Percentiles rank a stretch among this genome's conserved stretches.
Conservation (phyloP, 2,113 vertebrate species). For the Leucopternis melanops region DNA sequence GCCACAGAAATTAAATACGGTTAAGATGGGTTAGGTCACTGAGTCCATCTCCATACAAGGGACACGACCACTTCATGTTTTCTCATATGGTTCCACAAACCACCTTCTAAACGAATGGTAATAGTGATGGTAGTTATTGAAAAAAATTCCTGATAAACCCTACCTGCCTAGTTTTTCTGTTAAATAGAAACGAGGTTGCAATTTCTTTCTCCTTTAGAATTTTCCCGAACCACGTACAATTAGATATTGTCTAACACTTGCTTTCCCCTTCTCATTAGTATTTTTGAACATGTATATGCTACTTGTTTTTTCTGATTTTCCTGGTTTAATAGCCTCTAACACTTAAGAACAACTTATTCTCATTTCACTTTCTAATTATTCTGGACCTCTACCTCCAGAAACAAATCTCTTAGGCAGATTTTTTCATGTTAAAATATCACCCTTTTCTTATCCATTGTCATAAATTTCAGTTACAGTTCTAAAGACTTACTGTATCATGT, state of each 20-base stretch:
- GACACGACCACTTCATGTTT: background rate
- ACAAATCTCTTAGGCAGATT: background rate
- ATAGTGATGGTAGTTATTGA: background rate
- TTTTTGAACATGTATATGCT: background rate
- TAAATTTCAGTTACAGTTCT: background rate
- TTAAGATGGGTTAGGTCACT: background rate
- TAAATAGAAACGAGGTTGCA: background rate
- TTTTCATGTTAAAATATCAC: background rate
- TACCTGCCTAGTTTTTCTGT: background rate
- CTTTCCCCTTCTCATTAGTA: background rate
- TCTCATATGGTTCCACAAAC: background rate
- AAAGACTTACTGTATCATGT: background rate
- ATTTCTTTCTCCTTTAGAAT: background rate
- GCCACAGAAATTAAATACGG: background rate
- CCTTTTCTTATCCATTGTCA: background rate
- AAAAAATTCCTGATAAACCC: background rate
- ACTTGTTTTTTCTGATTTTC: background rate
- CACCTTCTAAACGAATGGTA: background rate
- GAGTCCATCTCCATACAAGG: background rate
- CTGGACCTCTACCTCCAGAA: background rate
- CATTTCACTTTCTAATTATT: slow-evolving; percentile 7
- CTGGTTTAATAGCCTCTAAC: background rate
- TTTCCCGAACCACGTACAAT: background rate
- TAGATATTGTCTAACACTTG: background rate
- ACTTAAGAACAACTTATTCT: background rate